Conservation (phyloP, 1,140 invertebrate genomes). For the Zophobas atratus region DNA sequence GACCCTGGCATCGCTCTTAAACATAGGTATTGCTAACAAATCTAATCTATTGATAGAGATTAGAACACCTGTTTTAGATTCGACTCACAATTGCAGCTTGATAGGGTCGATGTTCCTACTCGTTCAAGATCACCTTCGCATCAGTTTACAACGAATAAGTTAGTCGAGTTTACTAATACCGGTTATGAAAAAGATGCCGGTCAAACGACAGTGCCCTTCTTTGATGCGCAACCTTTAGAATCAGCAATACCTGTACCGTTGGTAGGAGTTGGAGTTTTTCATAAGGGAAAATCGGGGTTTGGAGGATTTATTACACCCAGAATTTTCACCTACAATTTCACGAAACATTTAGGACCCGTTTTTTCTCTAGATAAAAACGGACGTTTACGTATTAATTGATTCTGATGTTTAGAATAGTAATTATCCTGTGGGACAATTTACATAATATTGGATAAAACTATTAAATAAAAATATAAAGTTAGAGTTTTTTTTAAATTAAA, state of each 20-base stretch:
- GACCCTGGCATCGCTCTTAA: constrained; percentile 24
- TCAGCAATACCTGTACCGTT: constrained; percentile 67
- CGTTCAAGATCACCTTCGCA: constrained; percentile 73
- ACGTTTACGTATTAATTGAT: too few relatives aligned
- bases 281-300: too few relatives aligned
- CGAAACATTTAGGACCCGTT: constrained; percentile 70
- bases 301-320: constrained; percentile 81
- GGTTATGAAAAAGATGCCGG: constrained; percentile 70
- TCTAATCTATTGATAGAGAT: background rate
- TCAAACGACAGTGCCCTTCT: constrained; percentile 81
- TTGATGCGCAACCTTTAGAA: constrained; percentile 61
- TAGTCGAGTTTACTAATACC: constrained; percentile 66
- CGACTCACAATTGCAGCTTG: constrained; percentile 71
- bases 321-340: constrained; percentile 69
- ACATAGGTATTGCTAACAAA: background rate
- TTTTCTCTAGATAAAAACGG: background rate
- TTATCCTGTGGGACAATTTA: too few relatives aligned
- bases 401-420: too few relatives aligned
- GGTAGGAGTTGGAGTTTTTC: constrained; percentile 71
- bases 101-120: constrained; percentile 80
- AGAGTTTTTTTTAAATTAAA: too few relatives aligned
- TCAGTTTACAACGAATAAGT: constrained; percentile 70
- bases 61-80: constrained; percentile 38
- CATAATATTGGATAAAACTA: too few relatives aligned
- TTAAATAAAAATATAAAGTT: too few relatives aligned